These are phyloP conservation scores for Agrenia bidenticulata DNA, from an alignment of 2,888 invertebrate genomes.

Conservation along the genomic window DNA sequence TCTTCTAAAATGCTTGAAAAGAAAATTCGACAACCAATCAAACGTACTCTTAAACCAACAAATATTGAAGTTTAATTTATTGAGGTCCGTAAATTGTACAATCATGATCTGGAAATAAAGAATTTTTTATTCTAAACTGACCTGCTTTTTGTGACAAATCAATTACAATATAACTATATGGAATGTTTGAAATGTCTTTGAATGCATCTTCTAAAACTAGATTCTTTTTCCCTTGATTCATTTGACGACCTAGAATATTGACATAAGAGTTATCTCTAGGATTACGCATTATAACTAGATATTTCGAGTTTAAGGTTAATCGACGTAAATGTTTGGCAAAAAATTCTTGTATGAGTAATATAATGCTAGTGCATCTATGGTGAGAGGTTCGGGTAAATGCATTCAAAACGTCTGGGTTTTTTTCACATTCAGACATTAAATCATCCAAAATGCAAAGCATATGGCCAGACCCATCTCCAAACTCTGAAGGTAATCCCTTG, in stretches of 20 bases:
- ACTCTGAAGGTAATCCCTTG: conserved; percentile 21
- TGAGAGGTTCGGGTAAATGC: conserved; percentile 18
- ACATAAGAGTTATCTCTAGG: conserved; percentile 28
- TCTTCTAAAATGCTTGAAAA: too few relatives aligned
- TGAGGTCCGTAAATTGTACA: conserved; percentile 25
- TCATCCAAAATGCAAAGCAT: conserved; percentile 28
- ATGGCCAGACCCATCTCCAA: background rate
- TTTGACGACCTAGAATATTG: conserved; percentile 32
- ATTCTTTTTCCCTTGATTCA: conserved; percentile 37
- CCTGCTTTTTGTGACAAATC: conserved; percentile 39
- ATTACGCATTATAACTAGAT: conserved; percentile 36
- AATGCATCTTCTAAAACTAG: conserved; percentile 25
- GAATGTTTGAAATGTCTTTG: conserved; percentile 32
- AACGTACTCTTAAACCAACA: too few relatives aligned
- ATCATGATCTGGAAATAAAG: conserved; percentile 34
- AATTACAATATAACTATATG: conserved; percentile 42
- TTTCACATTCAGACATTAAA: conserved; percentile 17
- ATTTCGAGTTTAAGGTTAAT: conserved; percentile 27
- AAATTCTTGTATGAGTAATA: conserved; percentile 34
- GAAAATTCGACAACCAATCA: too few relatives aligned
- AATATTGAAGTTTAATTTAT: conserved; percentile 5
- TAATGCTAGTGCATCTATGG: conserved; percentile 15
- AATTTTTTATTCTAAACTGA: conserved; percentile 34
- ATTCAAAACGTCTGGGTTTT: conserved; percentile 15
- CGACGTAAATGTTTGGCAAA: conserved; percentile 28